Percentiles rank a stretch among this genome's conserved stretches.
phyloP scores from a whole-genome alignment of 2,797 vertebrate species.

The Clarias laeviceps region DNA sequence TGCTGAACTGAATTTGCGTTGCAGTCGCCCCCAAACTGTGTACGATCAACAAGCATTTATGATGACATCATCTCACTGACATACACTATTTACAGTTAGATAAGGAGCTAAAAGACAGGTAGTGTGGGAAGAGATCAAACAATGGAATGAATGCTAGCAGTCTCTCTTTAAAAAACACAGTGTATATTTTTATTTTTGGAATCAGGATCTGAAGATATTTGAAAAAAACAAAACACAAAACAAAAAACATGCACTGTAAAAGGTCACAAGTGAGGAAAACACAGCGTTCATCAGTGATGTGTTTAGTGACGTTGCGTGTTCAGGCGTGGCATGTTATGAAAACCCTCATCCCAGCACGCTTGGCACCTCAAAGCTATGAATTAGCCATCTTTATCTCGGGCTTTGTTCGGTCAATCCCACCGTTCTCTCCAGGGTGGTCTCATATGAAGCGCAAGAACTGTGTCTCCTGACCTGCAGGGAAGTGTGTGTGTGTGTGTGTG shows the following conservation, averaged over 20 bases:
- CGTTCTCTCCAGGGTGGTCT: conserved; percentile 55
- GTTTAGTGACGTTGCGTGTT: conserved; percentile 24
- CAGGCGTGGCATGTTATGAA: conserved; percentile 34
- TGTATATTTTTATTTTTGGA: no score
- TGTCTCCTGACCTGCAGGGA: conserved; percentile 50
- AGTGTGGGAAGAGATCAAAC: conserved; percentile 15
- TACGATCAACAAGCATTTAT: background rate
- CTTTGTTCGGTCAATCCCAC: conserved; percentile 47
- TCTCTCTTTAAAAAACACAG: background rate
- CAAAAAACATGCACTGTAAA: background rate
- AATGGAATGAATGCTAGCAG: background rate
- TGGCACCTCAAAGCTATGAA: conserved; percentile 30
- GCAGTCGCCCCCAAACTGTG: background rate
- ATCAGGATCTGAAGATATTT: conserved; percentile 15
- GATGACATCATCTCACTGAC: background rate
- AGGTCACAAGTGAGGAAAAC: background rate
- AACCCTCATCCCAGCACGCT: conserved; percentile 38
- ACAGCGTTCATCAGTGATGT: background rate
- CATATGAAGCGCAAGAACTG: conserved; percentile 48
- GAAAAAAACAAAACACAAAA: background rate
- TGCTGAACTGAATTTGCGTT: background rate
- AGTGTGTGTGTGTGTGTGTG: conserved; percentile 39
- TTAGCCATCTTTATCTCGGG: conserved; percentile 45
- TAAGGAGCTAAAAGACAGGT: background rate
- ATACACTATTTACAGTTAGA: background rate